phyloP scores from a whole-genome alignment of 2,113 vertebrate genomes.

The Austrofundulus limnaeus region DNA sequence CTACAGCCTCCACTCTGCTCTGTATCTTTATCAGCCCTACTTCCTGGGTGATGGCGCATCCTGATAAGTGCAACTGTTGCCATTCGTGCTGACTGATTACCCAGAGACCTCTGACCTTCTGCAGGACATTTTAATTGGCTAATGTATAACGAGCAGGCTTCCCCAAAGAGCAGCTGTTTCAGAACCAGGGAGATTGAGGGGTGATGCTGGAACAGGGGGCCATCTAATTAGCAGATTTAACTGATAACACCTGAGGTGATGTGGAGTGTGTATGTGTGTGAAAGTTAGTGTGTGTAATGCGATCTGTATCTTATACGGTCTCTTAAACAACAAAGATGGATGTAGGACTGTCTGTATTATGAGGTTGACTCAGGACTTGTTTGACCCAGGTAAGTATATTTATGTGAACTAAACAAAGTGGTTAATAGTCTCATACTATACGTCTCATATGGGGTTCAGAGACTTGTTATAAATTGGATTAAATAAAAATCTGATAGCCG shows the following conservation, averaged over 20 bases:
- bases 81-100: slow-evolving; percentile 77
- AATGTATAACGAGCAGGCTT: slow-evolving; percentile 66
- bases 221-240: slow-evolving; percentile 70
- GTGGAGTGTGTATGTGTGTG: background rate
- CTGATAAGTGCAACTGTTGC: slow-evolving; percentile 66
- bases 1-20: slow-evolving; percentile 28
- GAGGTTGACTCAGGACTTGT: slow-evolving; percentile 29
- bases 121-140: slow-evolving; percentile 72
- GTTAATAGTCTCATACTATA: slow-evolving; percentile 11
- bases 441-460: slow-evolving; percentile 5
- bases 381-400: slow-evolving; percentile 31
- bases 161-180: slow-evolving; percentile 49
- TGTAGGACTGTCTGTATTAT: slow-evolving; percentile 23
- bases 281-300: background rate
- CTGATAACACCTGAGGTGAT: slow-evolving; percentile 60
- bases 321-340: slow-evolving; percentile 26
- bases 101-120: slow-evolving; percentile 67
- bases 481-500: slow-evolving; percentile 50
- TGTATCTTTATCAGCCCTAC: slow-evolving; percentile 52
- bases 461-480: slow-evolving; percentile 32
- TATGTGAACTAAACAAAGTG: slow-evolving; percentile 41
- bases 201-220: slow-evolving; percentile 36
- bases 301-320: slow-evolving; percentile 34
- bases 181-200: slow-evolving; percentile 41
- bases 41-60: slow-evolving; percentile 53